These are phyloP conservation scores for Erinaceus europaeus DNA, from an alignment of 2,113 vertebrate genomes.

Conservation along the genomic window DNA sequence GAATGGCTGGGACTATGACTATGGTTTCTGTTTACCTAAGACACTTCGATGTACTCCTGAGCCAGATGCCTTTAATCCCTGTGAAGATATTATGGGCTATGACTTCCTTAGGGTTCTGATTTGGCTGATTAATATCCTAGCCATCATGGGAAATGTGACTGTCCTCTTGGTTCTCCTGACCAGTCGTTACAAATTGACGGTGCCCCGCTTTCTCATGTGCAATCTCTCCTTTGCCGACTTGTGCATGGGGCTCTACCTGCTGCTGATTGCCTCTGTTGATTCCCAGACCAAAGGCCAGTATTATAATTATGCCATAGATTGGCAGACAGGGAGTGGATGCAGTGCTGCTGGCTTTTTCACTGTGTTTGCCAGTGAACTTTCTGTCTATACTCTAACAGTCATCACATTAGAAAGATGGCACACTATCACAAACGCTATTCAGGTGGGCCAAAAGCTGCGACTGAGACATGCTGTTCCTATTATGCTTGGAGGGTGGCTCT, in stretches of 20 bases:
- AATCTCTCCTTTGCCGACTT: constrained; percentile 93
- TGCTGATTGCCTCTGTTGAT: constrained; percentile 92
- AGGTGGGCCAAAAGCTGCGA: constrained; percentile 86
- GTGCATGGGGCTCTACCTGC: constrained; percentile 93
- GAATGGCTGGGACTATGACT: constrained; percentile 76
- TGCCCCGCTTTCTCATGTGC: constrained; percentile 94
- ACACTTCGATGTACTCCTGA: constrained; percentile 87
- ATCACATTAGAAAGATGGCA: constrained; percentile 94
- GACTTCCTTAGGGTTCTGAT: constrained; percentile 88
- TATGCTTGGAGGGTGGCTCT: constrained; percentile 90
- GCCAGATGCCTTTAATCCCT: constrained; percentile 93
- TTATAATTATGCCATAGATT: constrained; percentile 93
- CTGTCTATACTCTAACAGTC: constrained; percentile 91
- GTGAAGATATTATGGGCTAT: constrained; percentile 94
- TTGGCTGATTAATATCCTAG: constrained; percentile 90
- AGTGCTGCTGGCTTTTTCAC: constrained; percentile 90
- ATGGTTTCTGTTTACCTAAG: constrained; percentile 81
- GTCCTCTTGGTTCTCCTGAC: constrained; percentile 88
- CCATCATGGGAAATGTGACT: constrained; percentile 87
- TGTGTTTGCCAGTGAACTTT: constrained; percentile 93
- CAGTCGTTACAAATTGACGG: constrained; percentile 88
- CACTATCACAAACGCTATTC: constrained; percentile 93
- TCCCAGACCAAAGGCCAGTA: constrained; percentile 88
- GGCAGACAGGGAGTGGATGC: constrained; percentile 92
- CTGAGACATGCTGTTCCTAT: constrained; percentile 86